Conservation (phyloP, 2,888 invertebrate species). For the Schizaphis graminum region DNA sequence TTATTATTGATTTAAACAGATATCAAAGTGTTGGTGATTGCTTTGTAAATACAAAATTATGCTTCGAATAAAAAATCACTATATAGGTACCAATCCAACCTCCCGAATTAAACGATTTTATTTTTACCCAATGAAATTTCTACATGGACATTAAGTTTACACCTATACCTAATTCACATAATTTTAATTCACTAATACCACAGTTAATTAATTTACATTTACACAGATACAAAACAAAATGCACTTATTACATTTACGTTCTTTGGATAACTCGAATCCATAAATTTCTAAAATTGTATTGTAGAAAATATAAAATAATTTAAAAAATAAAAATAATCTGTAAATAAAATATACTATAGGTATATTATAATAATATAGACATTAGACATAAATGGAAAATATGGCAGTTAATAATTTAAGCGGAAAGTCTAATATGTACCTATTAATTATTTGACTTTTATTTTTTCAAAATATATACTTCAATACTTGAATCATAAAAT, state of each 20-base stretch:
- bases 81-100: neutral
- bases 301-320: neutral
- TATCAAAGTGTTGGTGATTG: conserved; percentile 55
- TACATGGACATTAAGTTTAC: neutral
- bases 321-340: neutral
- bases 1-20: conserved; percentile 33
- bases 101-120: neutral
- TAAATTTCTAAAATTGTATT: neutral
- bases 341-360: neutral
- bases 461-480: neutral
- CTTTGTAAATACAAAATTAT: conserved; percentile 33
- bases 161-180: neutral
- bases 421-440: neutral
- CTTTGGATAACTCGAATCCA: neutral
- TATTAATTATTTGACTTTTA: neutral
- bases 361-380: neutral
- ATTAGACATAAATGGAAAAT: neutral
- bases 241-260: neutral
- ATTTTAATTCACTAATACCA: neutral
- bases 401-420: neutral
- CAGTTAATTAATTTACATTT: neutral
- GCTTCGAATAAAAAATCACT: neutral
- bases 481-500: neutral
- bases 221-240: neutral
- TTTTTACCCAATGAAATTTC: neutral